A percentile compares a stretch with the other conserved stretches of the same genome.
Conservation (phyloP, 2,113 vertebrate species). For the Atrichornis clamosus region DNA sequence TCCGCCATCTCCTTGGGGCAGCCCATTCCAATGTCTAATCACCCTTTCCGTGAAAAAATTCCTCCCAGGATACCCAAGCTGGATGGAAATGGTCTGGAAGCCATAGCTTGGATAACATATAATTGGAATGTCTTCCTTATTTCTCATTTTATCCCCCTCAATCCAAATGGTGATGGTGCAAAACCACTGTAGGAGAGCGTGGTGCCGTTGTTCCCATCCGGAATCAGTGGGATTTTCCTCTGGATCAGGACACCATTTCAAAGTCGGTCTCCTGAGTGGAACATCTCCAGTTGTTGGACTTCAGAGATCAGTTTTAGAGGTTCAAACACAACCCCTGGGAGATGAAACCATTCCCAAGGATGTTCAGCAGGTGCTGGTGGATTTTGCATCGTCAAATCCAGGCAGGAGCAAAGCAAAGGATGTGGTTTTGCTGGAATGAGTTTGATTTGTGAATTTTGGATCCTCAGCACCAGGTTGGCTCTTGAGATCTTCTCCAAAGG, state of each 20-base stretch:
- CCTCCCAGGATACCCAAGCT: accelerated
- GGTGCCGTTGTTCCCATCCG: accelerated
- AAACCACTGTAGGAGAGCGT: accelerated
- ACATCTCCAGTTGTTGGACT: not conserved
- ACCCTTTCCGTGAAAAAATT: not conserved
- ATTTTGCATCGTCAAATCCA: not conserved
- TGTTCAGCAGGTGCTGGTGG: not conserved
- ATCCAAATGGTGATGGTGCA: not conserved
- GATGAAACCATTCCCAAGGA: not conserved
- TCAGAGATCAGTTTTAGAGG: not conserved
- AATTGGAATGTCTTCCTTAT: not conserved
- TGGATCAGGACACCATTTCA: not conserved
- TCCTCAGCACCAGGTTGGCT: not conserved
- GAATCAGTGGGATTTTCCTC: not conserved
- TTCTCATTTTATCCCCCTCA: not conserved
- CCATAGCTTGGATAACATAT: accelerated
- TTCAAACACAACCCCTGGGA: not conserved
- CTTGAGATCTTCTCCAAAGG: not conserved
- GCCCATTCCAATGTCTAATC: not conserved
- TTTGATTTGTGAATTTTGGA: not conserved
- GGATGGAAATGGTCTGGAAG: not conserved
- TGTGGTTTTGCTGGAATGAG: not conserved
- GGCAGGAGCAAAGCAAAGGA: not conserved
- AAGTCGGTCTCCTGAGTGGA: not conserved
- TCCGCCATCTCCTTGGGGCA: not conserved